phyloP scores from a whole-genome alignment of 2,113 vertebrate species.

The Plotosus lineatus region DNA sequence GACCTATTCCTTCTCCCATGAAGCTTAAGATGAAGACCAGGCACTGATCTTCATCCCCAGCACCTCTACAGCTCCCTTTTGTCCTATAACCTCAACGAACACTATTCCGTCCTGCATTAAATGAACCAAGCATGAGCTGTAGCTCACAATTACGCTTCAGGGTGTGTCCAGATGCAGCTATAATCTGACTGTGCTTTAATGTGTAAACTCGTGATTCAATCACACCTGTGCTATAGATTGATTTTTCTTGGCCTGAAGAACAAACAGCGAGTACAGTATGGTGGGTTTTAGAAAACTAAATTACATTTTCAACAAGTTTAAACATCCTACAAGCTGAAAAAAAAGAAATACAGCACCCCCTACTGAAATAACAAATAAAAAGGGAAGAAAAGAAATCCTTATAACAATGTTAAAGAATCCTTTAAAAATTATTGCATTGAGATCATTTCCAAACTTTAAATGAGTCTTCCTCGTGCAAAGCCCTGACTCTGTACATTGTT shows the following conservation, averaged over 20 bases:
- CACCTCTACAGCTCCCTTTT: conserved; percentile 19
- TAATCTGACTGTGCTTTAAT: conserved; percentile 66
- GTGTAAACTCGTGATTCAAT: conserved; percentile 67
- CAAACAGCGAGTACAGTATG: conserved; percentile 58
- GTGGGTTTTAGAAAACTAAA: neutral
- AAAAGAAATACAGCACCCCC: too few relatives aligned
- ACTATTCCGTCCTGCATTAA: conserved; percentile 51
- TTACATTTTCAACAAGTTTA: neutral
- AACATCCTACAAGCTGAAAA: too few relatives aligned
- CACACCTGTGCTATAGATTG: conserved; percentile 61
- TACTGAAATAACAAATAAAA: too few relatives aligned
- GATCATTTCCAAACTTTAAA: too few relatives aligned
- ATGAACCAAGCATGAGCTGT: conserved; percentile 52
- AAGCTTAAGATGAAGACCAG: conserved; percentile 32
- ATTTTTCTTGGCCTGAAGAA: conserved; percentile 59
- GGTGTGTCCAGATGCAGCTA: conserved; percentile 43
- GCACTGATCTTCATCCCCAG: conserved; percentile 23
- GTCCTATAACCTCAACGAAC: conserved; percentile 23
- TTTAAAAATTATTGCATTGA: too few relatives aligned
- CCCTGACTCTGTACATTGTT: neutral
- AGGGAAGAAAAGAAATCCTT: too few relatives aligned
- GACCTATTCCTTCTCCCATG: conserved; percentile 26
- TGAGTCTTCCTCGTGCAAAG: too few relatives aligned
- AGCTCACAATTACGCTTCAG: conserved; percentile 63
- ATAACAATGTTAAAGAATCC: too few relatives aligned